Evolutionary conservation across 2,888 invertebrate species (phyloP), one percentile per base, ranked within the genome.

Genomic region (Pseudococcus longispinus): DNA sequence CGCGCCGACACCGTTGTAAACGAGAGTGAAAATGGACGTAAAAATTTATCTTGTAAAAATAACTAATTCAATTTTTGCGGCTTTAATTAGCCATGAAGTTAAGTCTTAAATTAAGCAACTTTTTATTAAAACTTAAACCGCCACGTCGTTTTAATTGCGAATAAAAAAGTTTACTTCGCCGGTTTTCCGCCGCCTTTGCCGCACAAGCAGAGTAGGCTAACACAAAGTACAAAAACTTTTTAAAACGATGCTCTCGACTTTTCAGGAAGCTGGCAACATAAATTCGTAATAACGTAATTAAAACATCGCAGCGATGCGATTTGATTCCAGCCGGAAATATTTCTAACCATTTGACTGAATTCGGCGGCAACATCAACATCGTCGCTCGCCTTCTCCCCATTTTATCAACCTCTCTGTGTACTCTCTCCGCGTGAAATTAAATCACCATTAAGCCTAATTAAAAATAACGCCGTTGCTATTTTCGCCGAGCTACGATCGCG

Each of bases 41-140:
- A 70, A 70, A 70, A 70, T 70, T 70, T 29, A 70, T 70, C 70
- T 70, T 70, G 70, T 70, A 70, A 70, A 70, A 70, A 70, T 29
- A 70, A 70, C 70, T 70, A 70, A 70, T 70, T 70, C 70, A 70
- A 70, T 70, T 70, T 70, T 70, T 70, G 70, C 70, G 70, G 70
- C 29, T 70, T 70, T 29, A 70, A 70, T 70, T 70, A 70, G 70
- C 70, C 70, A 70, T 70, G 70, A 70, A 70, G 70, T 70, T 70
- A 70, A 70, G 70, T 80, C 77, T 42, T 80, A 42, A 80, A 80
- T 80, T 80, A 80, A 80, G 77, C 77, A 80, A 80, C 77, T 80
- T 80, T 70, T 80, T 80, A 80, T 42, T 80, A 80, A 80, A 80
- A 80, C 77, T 42, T 37, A 42, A 80, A 70, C 70, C 70, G 70